A percentile compares a stretch with the other conserved stretches of the same genome.
Evolutionary conservation across 2,888 invertebrate species (phyloP).

Genomic region (Drosophila fungiperda): DNA sequence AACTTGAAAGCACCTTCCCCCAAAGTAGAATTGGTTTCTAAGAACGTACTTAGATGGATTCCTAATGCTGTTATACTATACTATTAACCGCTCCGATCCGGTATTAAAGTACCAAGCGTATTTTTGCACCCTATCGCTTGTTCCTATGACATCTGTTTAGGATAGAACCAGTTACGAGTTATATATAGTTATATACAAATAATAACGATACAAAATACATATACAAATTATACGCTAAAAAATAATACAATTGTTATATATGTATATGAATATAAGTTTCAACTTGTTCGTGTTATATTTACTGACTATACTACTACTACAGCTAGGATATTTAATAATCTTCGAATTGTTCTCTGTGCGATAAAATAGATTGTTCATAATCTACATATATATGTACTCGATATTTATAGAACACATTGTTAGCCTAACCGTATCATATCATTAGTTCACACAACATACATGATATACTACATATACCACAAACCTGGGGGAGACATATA

Average conservation of each 20-base stretch:
- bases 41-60: neutral
- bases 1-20: neutral
- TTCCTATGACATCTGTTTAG: conserved; percentile 38
- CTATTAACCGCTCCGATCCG: conserved; percentile 12
- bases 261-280: conserved; percentile 14
- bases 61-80: conserved; percentile 9
- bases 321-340: conserved; percentile 41
- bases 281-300: conserved; percentile 19
- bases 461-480: conserved; percentile 1
- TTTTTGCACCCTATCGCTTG: conserved; percentile 33
- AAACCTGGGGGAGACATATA: neutral
- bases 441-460: conserved; percentile 49
- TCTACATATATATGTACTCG: conserved; percentile 11
- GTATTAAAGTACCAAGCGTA: conserved; percentile 4
- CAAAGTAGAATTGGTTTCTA: neutral
- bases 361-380: conserved; percentile 14
- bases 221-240: conserved; percentile 6
- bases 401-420: conserved; percentile 42
- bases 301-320: conserved; percentile 7
- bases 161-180: conserved; percentile 24
- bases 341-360: conserved; percentile 11
- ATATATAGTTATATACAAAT: conserved; percentile 10
- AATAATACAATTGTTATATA: conserved; percentile 22
- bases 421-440: conserved; percentile 65
- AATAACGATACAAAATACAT: neutral